Percentiles rank a stretch among this genome's conserved stretches.
Evolutionary conservation across 1,140 invertebrate genomes (phyloP).

Genomic region (Scaptomyza pallida): DNA sequence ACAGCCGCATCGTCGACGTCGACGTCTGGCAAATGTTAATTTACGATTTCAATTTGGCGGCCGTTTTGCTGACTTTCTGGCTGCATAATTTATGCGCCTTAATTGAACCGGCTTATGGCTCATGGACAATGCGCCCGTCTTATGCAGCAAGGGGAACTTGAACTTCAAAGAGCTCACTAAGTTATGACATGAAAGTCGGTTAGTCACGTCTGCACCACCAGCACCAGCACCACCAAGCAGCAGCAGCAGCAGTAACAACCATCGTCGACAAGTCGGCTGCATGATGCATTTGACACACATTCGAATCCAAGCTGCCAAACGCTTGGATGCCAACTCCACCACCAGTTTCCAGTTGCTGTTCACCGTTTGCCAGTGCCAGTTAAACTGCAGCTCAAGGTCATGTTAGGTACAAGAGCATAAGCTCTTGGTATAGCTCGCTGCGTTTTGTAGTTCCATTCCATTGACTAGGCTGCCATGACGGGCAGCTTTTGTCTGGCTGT

Average conservation of each 20-base stretch:
- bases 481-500: constrained; percentile 45
- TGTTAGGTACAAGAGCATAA: constrained; percentile 35
- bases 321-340: constrained; percentile 22
- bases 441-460: constrained; percentile 45
- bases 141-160: constrained; percentile 52
- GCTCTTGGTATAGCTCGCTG: constrained; percentile 10
- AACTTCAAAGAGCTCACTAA: constrained; percentile 74
- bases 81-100: constrained; percentile 79
- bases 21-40: constrained; percentile 79
- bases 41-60: constrained; percentile 82
- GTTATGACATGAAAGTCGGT: constrained; percentile 83
- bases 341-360: too few species aligned
- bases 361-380: constrained; percentile 11
- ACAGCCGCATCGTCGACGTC: constrained; percentile 27
- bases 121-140: constrained; percentile 42
- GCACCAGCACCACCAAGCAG: too few species aligned
- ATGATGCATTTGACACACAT: constrained; percentile 82
- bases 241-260: too few species aligned
- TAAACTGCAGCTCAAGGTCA: constrained; percentile 62
- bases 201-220: constrained; percentile 68
- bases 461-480: constrained; percentile 43
- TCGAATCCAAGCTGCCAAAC: constrained; percentile 57
- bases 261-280: constrained; percentile 30
- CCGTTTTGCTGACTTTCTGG: constrained; percentile 45
- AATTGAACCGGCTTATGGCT: constrained; percentile 66